Evolutionary conservation across 2,797 vertebrate genomes (phyloP), one percentile per base, ranked within the genome.

Genomic region (Fistularia tabacaria): DNA sequence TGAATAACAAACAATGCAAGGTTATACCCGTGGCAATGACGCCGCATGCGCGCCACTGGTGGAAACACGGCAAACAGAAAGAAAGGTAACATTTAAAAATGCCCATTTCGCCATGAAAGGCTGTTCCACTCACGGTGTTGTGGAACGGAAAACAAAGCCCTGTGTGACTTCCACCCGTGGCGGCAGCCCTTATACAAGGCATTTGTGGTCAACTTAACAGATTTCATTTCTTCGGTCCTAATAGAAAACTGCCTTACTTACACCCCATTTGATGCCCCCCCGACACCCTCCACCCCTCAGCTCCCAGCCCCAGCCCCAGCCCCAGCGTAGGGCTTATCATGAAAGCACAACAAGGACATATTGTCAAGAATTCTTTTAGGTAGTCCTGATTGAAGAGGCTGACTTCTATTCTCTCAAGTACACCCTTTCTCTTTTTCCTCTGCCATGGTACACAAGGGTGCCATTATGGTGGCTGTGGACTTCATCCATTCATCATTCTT

Each of bases 331-430:
- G 75, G 81, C 90, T 90, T 89, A 90, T 91, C 88, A 85, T 75
- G 71, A 82, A 77, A 80, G 78, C 82, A 85, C 89, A 91, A 90
- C 76, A 81, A 86, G 87, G 85, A 87, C 86, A 89, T 91, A 91
- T 81, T 89, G 88, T 89, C 85, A 85, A 69, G 82, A 79, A 84
- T 79, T 86, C 77, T 91, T 90, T 90, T 83, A 84, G 82, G 80
- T 82, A 79, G 84, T 82, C 73, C 85, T 89, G 87, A 92, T 90
- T 90, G 89, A 90, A 85, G 83, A 86, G 83, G 82, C 82, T 68
- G 83, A 83, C 82, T 84, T 86, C 83, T 83, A 77, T 82, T 82
- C 68, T 83, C 75, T 82, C 79, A 86, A 83, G 81, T 73, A 74
- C 83, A 74, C 81, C 72, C 74, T 77, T 76, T 52, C 80, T 69